Evolutionary conservation across 2,797 vertebrate species (phyloP).

Genomic region (Argentina silus): DNA sequence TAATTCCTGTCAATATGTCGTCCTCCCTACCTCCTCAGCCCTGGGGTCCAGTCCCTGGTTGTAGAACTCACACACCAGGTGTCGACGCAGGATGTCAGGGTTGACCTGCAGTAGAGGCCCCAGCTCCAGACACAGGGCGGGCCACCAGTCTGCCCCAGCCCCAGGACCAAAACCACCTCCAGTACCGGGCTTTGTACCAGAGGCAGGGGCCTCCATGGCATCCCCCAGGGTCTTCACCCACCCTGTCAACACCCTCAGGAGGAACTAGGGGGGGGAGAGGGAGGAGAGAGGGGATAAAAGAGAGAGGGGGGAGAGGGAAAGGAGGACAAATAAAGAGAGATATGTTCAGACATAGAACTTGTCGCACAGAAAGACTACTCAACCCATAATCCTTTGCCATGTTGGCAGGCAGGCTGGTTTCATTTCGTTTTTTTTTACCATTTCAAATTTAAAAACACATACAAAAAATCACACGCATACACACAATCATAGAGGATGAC

Average conservation of each 20-base stretch:
- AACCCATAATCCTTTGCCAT: too few relatives aligned
- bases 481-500: neutral
- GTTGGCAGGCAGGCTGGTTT: too few relatives aligned
- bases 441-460: neutral
- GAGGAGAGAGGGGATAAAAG: neutral
- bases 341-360: neutral
- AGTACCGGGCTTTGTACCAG: conserved; percentile 19
- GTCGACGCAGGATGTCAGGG: conserved; percentile 86
- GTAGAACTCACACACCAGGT: conserved; percentile 94
- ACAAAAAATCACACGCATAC: neutral
- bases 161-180: conserved; percentile 43
- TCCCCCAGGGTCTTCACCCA: conserved; percentile 84
- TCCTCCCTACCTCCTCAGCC: conserved; percentile 86
- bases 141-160: conserved; percentile 82
- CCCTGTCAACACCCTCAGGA: conserved; percentile 84
- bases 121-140: conserved; percentile 84
- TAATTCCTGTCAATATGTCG: too few relatives aligned
- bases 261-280: conserved; percentile 81
- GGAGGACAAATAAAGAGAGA: neutral
- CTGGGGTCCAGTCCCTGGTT: conserved; percentile 89
- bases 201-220: conserved; percentile 24
- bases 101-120: conserved; percentile 88
- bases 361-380: too few relatives aligned
- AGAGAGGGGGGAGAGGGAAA: neutral
- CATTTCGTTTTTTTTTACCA: too few relatives aligned